Percentiles rank a stretch among this genome's conserved stretches.
Conservation (phyloP, 2,113 vertebrate genomes). For the Symphodus melops region DNA sequence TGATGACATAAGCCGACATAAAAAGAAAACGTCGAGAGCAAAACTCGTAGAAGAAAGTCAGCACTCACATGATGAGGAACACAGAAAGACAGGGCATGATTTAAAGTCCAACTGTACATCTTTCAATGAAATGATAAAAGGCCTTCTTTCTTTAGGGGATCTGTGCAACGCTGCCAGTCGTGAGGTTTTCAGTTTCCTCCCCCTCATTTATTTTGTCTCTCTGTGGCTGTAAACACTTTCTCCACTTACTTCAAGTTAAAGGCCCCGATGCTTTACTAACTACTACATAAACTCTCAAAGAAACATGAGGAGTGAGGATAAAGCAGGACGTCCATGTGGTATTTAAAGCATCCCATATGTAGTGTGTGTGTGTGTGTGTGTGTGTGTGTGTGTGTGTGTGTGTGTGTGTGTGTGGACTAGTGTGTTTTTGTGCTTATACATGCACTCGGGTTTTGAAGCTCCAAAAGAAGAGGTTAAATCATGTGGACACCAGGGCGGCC, state of each 20-base stretch:
- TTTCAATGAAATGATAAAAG: slow-evolving; percentile 42
- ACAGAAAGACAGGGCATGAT: slow-evolving; percentile 1
- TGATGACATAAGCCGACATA: not conserved
- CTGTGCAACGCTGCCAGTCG: slow-evolving; percentile 29
- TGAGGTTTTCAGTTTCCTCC: slow-evolving; percentile 40
- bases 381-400: slow-evolving; percentile 5
- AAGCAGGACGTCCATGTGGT: slow-evolving; percentile 28
- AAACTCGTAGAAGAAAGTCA: not conserved
- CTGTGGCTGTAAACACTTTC: slow-evolving; percentile 58
- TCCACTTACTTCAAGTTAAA: slow-evolving; percentile 50
- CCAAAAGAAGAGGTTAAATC: slow-evolving; percentile 50
- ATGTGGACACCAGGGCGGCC: slow-evolving; percentile 38
- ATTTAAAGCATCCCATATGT: slow-evolving; percentile 33
- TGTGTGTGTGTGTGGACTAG: slow-evolving; percentile 31
- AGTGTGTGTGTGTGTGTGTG: slow-evolving; percentile 29
- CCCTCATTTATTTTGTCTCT: slow-evolving; percentile 51
- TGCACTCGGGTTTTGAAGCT: slow-evolving; percentile 10
- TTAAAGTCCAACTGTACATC: slow-evolving; percentile 19
- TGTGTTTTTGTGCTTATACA: slow-evolving; percentile 6
- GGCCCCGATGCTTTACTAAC: slow-evolving; percentile 32
- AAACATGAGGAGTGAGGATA: slow-evolving; percentile 40
- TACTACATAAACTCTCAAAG: slow-evolving; percentile 37
- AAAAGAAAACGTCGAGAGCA: not conserved
- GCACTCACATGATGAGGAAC: slow-evolving; percentile 2
- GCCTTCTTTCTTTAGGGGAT: slow-evolving; percentile 41